These are phyloP conservation scores for Drosophila pegasa DNA, from an alignment of 2,888 invertebrate genomes.

Conservation along the genomic window DNA sequence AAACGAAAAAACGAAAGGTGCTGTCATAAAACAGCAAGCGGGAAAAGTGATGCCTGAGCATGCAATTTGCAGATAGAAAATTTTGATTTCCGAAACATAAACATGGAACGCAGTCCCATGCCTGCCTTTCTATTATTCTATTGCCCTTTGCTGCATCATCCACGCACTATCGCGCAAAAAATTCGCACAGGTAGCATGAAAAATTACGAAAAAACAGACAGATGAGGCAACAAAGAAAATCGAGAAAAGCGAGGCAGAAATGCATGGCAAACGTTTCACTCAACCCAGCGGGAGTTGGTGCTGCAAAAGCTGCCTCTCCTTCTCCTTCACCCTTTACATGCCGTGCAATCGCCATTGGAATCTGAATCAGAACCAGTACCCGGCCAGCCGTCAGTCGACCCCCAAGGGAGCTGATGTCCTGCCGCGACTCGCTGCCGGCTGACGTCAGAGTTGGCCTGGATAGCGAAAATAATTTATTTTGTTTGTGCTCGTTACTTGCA, in stretches of 20 bases:
- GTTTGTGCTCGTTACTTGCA: constrained; percentile 50
- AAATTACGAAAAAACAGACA: constrained; percentile 67
- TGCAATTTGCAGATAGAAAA: constrained; percentile 77
- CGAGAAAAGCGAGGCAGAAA: constrained; percentile 34
- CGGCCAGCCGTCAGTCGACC: constrained; percentile 44
- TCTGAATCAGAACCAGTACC: constrained; percentile 41
- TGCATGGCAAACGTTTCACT: constrained; percentile 38
- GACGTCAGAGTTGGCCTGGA: constrained; percentile 54
- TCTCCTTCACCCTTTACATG: constrained; percentile 72
- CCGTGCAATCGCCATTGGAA: constrained; percentile 57
- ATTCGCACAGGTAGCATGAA: constrained; percentile 82
- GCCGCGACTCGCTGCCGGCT: constrained; percentile 46
- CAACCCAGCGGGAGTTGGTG: constrained; percentile 61
- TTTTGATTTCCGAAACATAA: constrained; percentile 81
- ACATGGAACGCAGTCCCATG: constrained; percentile 58
- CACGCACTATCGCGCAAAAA: constrained; percentile 72
- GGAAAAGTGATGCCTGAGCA: constrained; percentile 59
- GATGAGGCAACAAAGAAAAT: constrained; percentile 24
- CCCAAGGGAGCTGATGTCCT: constrained; percentile 69
- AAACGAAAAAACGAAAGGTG: constrained; percentile 45
- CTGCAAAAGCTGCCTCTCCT: constrained; percentile 40
- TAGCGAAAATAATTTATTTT: constrained; percentile 60
- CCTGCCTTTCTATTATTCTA: constrained; percentile 10
- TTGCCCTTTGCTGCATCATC: constrained; percentile 29
- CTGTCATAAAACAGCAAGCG: constrained; percentile 75